phyloP scores from a whole-genome alignment of 2,888 invertebrate species.

The Suillia variegata region DNA sequence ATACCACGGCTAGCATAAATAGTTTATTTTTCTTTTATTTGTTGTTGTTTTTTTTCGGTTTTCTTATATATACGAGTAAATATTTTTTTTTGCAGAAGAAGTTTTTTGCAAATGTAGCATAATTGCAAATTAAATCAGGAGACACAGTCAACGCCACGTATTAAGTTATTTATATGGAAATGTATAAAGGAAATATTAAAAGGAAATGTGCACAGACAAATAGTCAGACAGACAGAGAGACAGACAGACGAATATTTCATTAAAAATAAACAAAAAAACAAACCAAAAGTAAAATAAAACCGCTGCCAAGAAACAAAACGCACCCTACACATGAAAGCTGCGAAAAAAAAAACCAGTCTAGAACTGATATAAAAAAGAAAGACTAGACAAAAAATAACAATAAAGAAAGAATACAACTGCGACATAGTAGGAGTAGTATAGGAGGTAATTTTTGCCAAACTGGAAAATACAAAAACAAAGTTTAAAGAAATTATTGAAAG shows the following conservation, averaged over 20 bases:
- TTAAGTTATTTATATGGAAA: conserved; percentile 18
- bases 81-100: too few relatives aligned
- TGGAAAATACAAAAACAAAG: neutral
- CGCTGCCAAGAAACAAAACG: neutral
- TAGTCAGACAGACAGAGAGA: neutral
- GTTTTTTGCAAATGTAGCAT: neutral
- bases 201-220: neutral
- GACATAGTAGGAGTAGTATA: neutral
- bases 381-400: conserved; percentile 3
- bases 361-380: neutral
- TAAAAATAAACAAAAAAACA: too few relatives aligned
- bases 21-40: neutral
- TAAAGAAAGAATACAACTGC: neutral
- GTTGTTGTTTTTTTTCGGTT: neutral
- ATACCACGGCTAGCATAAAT: neutral
- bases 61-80: too few relatives aligned
- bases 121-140: conserved; percentile 14
- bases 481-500: too few relatives aligned
- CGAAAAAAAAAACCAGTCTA: neutral
- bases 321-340: neutral
- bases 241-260: too few relatives aligned
- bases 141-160: conserved; percentile 10
- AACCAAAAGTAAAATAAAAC: neutral
- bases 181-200: neutral
- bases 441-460: neutral